Percentiles rank a stretch among this genome's conserved stretches.
Evolutionary conservation across 2,888 invertebrate genomes (phyloP).

Genomic region (Cantharis rustica): DNA sequence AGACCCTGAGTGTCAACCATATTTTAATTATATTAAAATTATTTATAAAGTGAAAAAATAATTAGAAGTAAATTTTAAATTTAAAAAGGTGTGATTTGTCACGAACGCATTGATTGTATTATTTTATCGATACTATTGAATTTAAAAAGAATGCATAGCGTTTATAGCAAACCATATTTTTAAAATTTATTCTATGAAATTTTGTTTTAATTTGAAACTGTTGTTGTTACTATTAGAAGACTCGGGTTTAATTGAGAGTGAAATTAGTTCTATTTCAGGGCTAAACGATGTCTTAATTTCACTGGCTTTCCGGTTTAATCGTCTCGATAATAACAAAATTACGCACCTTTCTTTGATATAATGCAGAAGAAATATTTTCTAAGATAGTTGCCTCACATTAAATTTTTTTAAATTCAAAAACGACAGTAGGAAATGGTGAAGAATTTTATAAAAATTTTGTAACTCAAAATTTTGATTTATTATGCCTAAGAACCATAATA

Average conservation of each 20-base stretch:
- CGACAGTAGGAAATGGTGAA: not conserved
- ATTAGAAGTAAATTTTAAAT: too few species aligned
- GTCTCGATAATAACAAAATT: not conserved
- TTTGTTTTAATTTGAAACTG: not conserved
- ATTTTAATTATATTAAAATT: too few species aligned
- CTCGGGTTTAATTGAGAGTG: too few species aligned
- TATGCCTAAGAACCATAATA: conserved; percentile 1
- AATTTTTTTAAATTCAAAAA: not conserved
- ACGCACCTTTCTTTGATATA: not conserved
- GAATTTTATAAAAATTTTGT: not conserved
- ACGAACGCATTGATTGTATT: too few species aligned
- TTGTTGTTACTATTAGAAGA: too few species aligned
- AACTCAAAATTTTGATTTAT: not conserved
- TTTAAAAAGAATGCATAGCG: too few species aligned
- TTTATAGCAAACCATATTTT: too few species aligned
- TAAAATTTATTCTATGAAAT: too few species aligned
- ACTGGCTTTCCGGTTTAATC: not conserved
- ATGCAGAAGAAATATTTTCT: not conserved
- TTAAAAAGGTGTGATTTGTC: too few species aligned
- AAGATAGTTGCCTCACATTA: not conserved
- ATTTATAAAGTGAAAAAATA: too few species aligned
- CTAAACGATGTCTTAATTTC: not conserved
- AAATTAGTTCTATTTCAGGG: not conserved
- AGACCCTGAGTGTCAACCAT: too few species aligned
- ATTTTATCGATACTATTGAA: too few species aligned